Evolutionary conservation across 2,797 vertebrate species (phyloP).

Genomic region (Eulemur coronatus): DNA sequence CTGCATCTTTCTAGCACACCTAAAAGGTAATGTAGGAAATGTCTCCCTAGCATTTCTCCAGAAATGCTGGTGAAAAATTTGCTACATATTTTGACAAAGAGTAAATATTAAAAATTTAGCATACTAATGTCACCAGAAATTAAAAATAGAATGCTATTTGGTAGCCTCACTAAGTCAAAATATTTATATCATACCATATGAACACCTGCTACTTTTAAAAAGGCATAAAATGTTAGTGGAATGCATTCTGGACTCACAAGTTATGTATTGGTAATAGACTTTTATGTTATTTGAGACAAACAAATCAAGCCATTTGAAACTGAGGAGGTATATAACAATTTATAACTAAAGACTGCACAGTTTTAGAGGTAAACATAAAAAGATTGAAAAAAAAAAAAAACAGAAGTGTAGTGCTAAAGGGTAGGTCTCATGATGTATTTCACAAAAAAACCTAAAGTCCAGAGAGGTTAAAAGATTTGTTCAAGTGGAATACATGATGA

Average conservation of each 20-base stretch:
- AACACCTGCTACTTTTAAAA: background rate
- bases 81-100: conserved; percentile 30
- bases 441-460: background rate
- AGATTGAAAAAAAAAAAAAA: background rate
- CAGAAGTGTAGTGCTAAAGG: background rate
- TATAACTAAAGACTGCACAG: background rate
- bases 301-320: background rate
- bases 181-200: background rate
- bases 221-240: background rate
- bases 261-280: background rate
- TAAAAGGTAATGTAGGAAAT: background rate
- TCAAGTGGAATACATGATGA: background rate
- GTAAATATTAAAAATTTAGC: conserved; percentile 44
- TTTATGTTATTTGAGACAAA: background rate
- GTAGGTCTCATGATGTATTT: background rate
- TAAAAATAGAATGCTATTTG: conserved; percentile 25
- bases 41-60: background rate
- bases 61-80: background rate
- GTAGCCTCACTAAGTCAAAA: background rate
- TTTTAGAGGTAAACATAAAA: conserved; percentile 29
- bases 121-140: conserved; percentile 48
- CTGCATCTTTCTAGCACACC: conserved; percentile 29
- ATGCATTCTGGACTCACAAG: background rate
- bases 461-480: background rate
- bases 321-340: background rate